Evolutionary conservation across 2,888 invertebrate genomes (phyloP), one percentile per base, ranked within the genome.

Genomic region (Aethes cnicana): DNA sequence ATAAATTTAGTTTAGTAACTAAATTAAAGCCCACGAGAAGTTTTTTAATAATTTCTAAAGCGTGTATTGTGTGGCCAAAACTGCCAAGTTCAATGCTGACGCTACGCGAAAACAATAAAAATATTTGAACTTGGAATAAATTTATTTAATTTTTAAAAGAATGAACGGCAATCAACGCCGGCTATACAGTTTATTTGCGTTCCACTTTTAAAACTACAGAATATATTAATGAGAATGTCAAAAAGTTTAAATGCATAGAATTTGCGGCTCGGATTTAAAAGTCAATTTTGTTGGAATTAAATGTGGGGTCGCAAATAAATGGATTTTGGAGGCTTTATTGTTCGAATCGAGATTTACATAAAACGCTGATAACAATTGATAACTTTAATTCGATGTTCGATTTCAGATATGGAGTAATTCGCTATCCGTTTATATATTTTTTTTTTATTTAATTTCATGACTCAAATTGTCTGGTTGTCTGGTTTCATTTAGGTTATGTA

Each of bases 251-350:
- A 25, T 33, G 48, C 26, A 42, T 33, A 14, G 20, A 26, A 28
- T 39, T 23, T 14, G 30, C n/a, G n/a, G n/a, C n/a, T 8, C 9
- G 14, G 7, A 44, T 52, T 46, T 46, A 46, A 52, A 52, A 52
- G 52, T 52, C 44, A 52, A 52, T 52, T 46, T 35, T 46, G 23
- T 11, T 32, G 11, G 32, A 48, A 43, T 52, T 39, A 39, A 50
- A 50, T 50, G 36, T 50, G 37, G 36, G 17, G 9, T 3, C 16
- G 35, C 14, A 43, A 52, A 52, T 39, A 20, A 37, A 33, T 16
- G n/a, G 35, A 3, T 32, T 23, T 20, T 12, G 25, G 28, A 25
- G 25, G 32, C 11, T 20, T 26, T 35, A 35, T 28, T 42, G 26
- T 18, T 21, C 12, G 26, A 17, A 32, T 41, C 26, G 20, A 39